Evolutionary conservation across 1,140 invertebrate species (phyloP).

Genomic region (Drosophila kikkawai): DNA sequence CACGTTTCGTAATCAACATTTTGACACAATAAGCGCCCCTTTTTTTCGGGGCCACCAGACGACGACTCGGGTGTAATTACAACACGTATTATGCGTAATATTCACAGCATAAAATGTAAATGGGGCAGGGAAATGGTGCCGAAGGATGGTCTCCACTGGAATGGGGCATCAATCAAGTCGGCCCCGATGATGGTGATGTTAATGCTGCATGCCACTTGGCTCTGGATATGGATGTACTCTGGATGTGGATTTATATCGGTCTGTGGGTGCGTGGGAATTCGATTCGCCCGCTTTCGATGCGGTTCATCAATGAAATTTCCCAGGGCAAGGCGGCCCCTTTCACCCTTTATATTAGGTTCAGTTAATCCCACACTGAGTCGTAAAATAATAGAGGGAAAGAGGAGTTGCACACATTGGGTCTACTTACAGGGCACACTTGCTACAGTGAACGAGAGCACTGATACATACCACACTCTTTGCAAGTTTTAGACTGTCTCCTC

Average conservation of each 20-base stretch:
- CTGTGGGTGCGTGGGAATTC: slow-evolving; percentile 69
- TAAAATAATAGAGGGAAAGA: slow-evolving; percentile 55
- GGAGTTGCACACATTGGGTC: slow-evolving; percentile 4
- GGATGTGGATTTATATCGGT: slow-evolving; percentile 25
- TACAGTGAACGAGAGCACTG: background rate
- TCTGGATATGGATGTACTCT: slow-evolving; percentile 24
- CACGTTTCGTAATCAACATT: slow-evolving; percentile 81
- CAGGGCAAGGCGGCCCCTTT: slow-evolving; percentile 45
- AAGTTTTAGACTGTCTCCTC: background rate
- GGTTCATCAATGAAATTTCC: slow-evolving; percentile 76
- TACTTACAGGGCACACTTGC: background rate
- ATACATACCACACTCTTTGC: background rate
- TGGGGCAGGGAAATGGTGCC: slow-evolving; percentile 40
- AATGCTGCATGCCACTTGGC: slow-evolving; percentile 54
- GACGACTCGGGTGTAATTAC: slow-evolving; percentile 59
- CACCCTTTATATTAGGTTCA: slow-evolving; percentile 19
- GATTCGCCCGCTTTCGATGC: slow-evolving; percentile 27
- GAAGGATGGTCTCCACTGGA: slow-evolving; percentile 29
- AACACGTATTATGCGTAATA: slow-evolving; percentile 81
- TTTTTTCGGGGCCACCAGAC: slow-evolving; percentile 13
- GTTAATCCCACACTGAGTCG: slow-evolving; percentile 66
- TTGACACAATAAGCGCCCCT: slow-evolving; percentile 69
- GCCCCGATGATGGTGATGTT: slow-evolving; percentile 43
- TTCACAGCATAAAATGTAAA: slow-evolving; percentile 76
- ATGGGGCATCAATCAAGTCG: slow-evolving; percentile 35